Conservation (phyloP, 2,797 vertebrate genomes). For the Sebastes trivittatus region DNA sequence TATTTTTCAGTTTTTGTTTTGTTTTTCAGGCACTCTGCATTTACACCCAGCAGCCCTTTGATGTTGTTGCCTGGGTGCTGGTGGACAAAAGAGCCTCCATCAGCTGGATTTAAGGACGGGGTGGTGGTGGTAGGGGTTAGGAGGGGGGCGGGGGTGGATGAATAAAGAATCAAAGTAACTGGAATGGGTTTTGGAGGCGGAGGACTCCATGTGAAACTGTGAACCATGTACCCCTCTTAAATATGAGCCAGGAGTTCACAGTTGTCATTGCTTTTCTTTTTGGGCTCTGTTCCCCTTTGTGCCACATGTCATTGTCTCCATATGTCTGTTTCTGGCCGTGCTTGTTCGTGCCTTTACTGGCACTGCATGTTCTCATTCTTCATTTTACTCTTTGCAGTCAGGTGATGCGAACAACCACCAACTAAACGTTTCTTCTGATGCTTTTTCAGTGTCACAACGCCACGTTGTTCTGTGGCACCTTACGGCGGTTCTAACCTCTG, state of each 20-base stretch:
- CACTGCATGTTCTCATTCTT: slow-evolving; percentile 36
- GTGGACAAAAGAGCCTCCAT: slow-evolving; percentile 86
- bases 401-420: slow-evolving; percentile 45
- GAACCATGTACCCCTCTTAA: slow-evolving; percentile 77
- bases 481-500: slow-evolving; percentile 41
- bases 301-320: slow-evolving; percentile 49
- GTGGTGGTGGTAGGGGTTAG: slow-evolving; percentile 59
- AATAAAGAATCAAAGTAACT: slow-evolving; percentile 87
- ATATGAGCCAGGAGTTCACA: slow-evolving; percentile 69
- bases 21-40: slow-evolving; percentile 77
- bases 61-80: slow-evolving; percentile 92
- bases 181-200: slow-evolving; percentile 81
- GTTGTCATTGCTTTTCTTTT: slow-evolving; percentile 68
- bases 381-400: slow-evolving; percentile 14
- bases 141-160: slow-evolving; percentile 28
- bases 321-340: slow-evolving; percentile 42
- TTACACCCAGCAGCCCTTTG: slow-evolving; percentile 87
- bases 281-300: slow-evolving; percentile 46
- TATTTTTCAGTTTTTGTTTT: slow-evolving; percentile 75
- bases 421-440: slow-evolving; percentile 19
- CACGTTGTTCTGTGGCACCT: slow-evolving; percentile 9
- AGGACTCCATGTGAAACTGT: slow-evolving; percentile 80
- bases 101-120: slow-evolving; percentile 83
- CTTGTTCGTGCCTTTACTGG: slow-evolving; percentile 24
- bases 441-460: slow-evolving; percentile 1